Evolutionary conservation across 1,140 invertebrate species (phyloP).

Genomic region (Chironomus tepperi): DNA sequence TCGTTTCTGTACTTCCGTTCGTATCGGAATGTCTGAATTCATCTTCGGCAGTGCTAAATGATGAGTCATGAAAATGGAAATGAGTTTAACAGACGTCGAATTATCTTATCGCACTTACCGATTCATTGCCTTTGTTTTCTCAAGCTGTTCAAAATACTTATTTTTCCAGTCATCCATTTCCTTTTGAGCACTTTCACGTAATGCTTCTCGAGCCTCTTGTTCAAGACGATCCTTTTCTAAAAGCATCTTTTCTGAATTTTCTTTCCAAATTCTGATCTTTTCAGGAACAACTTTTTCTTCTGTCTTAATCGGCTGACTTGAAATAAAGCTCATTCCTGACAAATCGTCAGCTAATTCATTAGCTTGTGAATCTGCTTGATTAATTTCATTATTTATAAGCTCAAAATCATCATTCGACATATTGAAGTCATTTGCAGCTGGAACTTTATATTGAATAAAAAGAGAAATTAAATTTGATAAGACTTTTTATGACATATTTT

Average conservation of each 20-base stretch:
- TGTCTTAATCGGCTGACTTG: background rate
- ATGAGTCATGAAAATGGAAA: background rate
- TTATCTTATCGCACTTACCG: background rate
- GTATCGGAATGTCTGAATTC: background rate
- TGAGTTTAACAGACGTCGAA: background rate
- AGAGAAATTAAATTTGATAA: background rate
- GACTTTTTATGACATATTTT: background rate
- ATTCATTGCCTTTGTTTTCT: conserved; percentile 15
- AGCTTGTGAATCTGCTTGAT: background rate
- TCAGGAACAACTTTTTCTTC: conserved; percentile 6
- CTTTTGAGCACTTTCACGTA: background rate
- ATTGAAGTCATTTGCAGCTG: background rate
- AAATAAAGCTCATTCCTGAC: background rate
- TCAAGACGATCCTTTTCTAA: background rate
- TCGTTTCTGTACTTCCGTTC: background rate
- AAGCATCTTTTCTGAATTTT: background rate
- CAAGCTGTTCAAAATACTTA: background rate
- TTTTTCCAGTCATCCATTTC: background rate
- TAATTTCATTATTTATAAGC: conserved; percentile 10
- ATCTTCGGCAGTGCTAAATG: background rate
- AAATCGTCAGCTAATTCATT: background rate
- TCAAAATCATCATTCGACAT: conserved; percentile 20
- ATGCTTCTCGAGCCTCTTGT: background rate
- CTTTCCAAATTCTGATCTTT: background rate
- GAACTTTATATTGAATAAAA: background rate